Evolutionary conservation across 2,113 vertebrate genomes (phyloP), one percentile per base, ranked within the genome.

Genomic region (Promerops cafer): DNA sequence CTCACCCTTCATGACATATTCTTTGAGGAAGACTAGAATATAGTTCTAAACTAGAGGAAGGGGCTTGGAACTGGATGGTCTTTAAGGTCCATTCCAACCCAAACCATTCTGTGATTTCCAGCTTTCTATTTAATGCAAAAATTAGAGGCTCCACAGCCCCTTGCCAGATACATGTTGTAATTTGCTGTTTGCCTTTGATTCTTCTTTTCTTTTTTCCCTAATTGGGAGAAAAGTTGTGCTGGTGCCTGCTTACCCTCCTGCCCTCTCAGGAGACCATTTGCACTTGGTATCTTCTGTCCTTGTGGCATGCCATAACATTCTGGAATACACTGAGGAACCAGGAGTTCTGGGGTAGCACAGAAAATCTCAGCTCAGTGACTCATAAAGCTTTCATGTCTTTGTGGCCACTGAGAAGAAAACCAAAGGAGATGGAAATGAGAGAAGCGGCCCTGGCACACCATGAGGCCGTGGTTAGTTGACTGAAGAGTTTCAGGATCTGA

Each of bases 301-400:
- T 3, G 1, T 74, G 72, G 42, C 4, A 3, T 57, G 26, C 39
- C 5, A 4, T 52, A 61, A 24, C 2, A 0, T 76, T 90, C 31
- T 74, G 59, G 68, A 83, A 47, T 70, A 57, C 9, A 2, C 4
- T 70, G 57, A 84, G 40, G 60, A 89, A 27, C 77, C 56, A 70
- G 84, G 82, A 91, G 49, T 85, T 82, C 42, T 96, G 75, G 85
- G 23, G 16, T 83, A 47, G 63, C 11, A 0, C 31, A 61, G 85
- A 88, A 89, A 70, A 64, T 92, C 82, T 90, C 66, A 23, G 65
- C 53, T 93, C 54, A 26, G 44, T 96, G 85, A 91, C 56, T 91
- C 93, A 93, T 49, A 85, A 87, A 85, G 72, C 85, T 74, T 87
- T 79, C 66, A 77, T 16, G 76, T 89, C 89, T 85, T 89, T 80